Evolutionary conservation across 2,797 vertebrate genomes (phyloP).

Genomic region (Premnoplex brunnescens): DNA sequence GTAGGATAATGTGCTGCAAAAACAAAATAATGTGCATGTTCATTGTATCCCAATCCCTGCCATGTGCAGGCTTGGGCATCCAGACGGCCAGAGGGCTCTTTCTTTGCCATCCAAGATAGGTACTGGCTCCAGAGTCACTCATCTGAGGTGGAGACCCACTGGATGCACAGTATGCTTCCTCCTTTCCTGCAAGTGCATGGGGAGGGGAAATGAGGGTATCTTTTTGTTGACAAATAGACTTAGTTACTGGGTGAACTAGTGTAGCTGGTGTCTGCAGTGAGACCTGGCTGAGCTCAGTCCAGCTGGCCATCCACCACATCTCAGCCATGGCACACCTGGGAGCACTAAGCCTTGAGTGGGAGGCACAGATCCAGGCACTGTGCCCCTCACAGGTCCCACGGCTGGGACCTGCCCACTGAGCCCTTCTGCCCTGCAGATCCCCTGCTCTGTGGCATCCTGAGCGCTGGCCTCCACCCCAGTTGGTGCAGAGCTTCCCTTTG

Average conservation of each 20-base stretch:
- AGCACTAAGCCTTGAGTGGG: accelerated
- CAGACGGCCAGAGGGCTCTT: background rate
- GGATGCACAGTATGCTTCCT: background rate
- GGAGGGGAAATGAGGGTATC: background rate
- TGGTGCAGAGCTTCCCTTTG: background rate
- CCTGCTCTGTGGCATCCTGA: background rate
- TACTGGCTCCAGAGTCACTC: background rate
- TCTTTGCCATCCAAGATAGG: background rate
- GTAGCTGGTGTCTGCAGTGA: background rate
- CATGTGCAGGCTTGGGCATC: background rate
- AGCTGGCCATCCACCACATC: background rate
- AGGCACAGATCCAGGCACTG: background rate
- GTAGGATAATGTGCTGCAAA: background rate
- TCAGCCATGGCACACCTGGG: accelerated
- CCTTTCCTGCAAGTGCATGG: background rate
- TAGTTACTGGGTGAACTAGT: background rate
- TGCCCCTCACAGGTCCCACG: accelerated
- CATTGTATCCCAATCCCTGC: background rate
- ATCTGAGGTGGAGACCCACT: background rate
- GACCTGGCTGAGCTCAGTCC: background rate
- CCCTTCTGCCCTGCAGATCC: background rate
- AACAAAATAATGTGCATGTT: background rate
- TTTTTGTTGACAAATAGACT: background rate
- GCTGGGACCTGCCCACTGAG: background rate
- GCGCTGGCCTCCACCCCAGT: background rate